phyloP scores from a whole-genome alignment of 2,797 vertebrate species.

The Ibycter americanus region DNA sequence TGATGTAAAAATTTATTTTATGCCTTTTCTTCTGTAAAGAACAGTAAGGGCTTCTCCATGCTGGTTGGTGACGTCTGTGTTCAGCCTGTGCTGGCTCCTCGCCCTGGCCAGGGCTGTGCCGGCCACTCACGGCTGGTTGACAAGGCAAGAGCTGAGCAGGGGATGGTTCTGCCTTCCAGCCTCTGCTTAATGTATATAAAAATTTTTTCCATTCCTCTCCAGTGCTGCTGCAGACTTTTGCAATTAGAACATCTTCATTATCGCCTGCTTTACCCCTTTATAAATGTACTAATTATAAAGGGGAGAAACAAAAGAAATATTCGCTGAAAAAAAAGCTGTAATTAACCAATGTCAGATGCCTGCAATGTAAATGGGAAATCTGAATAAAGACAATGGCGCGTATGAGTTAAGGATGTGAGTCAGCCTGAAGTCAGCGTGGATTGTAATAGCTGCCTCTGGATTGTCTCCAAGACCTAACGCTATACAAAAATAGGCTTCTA shows the following conservation, averaged over 20 bases:
- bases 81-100: neutral
- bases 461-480: conserved; percentile 1
- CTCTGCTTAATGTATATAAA: neutral
- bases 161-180: neutral
- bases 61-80: fast-evolving
- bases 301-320: conserved; percentile 20
- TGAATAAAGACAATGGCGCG: conserved; percentile 40
- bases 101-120: neutral
- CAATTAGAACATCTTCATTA: conserved; percentile 32
- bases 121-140: fast-evolving
- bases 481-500: neutral
- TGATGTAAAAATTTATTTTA: neutral
- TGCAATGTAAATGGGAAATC: neutral
- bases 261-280: neutral
- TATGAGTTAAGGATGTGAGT: conserved; percentile 42
- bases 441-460: conserved; percentile 16
- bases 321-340: conserved; percentile 14
- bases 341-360: conserved; percentile 53
- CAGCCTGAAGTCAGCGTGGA: conserved; percentile 29
- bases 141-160: neutral
- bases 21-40: neutral
- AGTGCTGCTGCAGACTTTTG: neutral
- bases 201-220: neutral
- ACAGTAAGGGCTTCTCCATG: fast-evolving
- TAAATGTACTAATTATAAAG: conserved; percentile 48